Evolutionary conservation across 2,797 vertebrate genomes (phyloP).

Genomic region (Ctenopoma multispine): DNA sequence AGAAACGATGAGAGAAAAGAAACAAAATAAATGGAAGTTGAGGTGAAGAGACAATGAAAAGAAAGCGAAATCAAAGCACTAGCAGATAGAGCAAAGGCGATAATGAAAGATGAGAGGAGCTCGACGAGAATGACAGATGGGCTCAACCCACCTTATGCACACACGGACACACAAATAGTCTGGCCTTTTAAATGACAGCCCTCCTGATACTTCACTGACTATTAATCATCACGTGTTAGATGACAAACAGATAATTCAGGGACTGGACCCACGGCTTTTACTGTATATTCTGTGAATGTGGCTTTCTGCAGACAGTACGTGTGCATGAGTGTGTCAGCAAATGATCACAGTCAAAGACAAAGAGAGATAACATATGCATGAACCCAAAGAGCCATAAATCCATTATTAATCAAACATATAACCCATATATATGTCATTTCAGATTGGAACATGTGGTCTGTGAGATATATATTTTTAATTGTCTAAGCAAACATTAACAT

Average conservation of each 20-base stretch:
- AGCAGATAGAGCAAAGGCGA: constrained; percentile 14
- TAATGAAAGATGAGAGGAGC: background rate
- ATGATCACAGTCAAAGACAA: background rate
- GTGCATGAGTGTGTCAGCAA: too few relatives aligned
- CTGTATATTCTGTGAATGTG: background rate
- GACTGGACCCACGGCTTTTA: constrained; percentile 3
- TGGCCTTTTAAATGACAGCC: constrained; percentile 37
- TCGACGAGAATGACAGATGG: constrained; percentile 18
- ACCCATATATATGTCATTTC: background rate
- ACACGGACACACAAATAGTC: constrained; percentile 6
- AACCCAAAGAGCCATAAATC: background rate
- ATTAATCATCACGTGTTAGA: constrained; percentile 15
- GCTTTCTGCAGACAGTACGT: background rate
- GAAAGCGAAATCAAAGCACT: background rate
- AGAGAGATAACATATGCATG: background rate
- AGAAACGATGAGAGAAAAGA: background rate
- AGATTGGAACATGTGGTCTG: background rate
- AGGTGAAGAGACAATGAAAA: background rate
- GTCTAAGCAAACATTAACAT: too few relatives aligned
- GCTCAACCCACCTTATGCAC: constrained; percentile 5
- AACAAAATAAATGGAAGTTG: background rate
- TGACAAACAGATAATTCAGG: background rate
- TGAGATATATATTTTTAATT: too few relatives aligned
- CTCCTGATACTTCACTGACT: constrained; percentile 35
- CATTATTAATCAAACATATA: background rate